Evolutionary conservation across 2,797 vertebrate genomes (phyloP).

Genomic region (Nannoperca obscura): DNA sequence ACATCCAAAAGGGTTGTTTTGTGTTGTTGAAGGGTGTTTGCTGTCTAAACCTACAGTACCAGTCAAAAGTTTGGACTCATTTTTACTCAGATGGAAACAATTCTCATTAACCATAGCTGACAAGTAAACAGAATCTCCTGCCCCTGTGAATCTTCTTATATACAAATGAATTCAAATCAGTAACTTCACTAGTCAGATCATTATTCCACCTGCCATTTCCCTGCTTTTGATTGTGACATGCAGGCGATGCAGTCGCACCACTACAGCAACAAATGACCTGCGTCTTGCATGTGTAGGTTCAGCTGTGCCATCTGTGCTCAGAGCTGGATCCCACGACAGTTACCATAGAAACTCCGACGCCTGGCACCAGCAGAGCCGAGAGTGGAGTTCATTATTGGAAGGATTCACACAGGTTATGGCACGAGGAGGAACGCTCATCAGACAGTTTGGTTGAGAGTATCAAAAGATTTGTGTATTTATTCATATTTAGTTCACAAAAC

Average conservation of each 20-base stretch:
- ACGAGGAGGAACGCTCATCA: constrained; percentile 13
- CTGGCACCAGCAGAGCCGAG: constrained; percentile 51
- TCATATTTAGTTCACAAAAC: constrained; percentile 58
- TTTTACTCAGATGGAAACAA: not conserved
- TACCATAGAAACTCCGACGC: constrained; percentile 79
- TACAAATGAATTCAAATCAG: not conserved
- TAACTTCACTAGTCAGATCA: not conserved
- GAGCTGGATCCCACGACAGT: constrained; percentile 67
- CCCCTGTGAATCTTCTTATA: no score
- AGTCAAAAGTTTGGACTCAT: no score
- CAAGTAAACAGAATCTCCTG: not conserved
- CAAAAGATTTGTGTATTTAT: constrained; percentile 72
- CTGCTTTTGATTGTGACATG: not conserved
- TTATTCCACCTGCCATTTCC: not conserved
- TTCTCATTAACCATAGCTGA: not conserved
- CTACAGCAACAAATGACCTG: constrained; percentile 17
- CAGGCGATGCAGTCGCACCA: not conserved
- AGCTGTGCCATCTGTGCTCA: constrained; percentile 35
- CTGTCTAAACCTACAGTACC: no score
- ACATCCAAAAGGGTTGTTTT: not conserved
- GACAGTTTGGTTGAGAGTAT: constrained; percentile 53
- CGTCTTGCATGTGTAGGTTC: constrained; percentile 33
- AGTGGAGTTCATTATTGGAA: constrained; percentile 46
- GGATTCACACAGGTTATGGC: constrained; percentile 33
- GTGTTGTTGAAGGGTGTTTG: not conserved